Percentiles rank a stretch among this genome's conserved stretches.
Conservation (phyloP, 2,888 invertebrate genomes). For the Nomada fucata region DNA sequence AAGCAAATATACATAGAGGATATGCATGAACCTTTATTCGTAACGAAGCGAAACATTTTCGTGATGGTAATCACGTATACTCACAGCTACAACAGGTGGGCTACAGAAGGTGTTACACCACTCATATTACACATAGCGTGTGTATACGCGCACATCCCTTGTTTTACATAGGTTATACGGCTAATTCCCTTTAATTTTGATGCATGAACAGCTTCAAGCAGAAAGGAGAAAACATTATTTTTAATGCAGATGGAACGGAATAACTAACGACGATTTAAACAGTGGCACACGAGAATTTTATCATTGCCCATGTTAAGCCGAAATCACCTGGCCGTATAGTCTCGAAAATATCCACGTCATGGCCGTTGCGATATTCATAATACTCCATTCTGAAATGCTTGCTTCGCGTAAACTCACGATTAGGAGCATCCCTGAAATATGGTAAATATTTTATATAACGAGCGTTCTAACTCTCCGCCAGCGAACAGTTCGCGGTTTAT, state of each 20-base stretch:
- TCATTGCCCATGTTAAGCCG: conserved; percentile 13
- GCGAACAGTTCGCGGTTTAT: conserved; percentile 11
- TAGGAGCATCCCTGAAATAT: conserved; percentile 13
- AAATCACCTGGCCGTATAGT: neutral
- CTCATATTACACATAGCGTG: too few relatives aligned
- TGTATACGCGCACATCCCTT: too few relatives aligned
- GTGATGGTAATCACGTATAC: too few relatives aligned
- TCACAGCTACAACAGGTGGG: too few relatives aligned
- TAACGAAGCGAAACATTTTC: too few relatives aligned
- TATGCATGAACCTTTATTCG: too few relatives aligned
- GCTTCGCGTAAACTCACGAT: conserved; percentile 18
- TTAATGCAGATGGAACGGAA: conserved; percentile 15
- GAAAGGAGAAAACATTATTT: conserved; percentile 7
- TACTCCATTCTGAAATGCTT: conserved; percentile 41
- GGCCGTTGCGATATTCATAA: conserved; percentile 31
- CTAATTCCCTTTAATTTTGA: too few relatives aligned
- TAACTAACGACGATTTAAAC: conserved; percentile 22
- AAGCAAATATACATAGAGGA: too few relatives aligned
- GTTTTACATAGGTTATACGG: too few relatives aligned
- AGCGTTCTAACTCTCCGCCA: conserved; percentile 7
- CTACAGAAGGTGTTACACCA: too few relatives aligned
- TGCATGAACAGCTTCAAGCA: too few relatives aligned
- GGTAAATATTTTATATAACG: neutral
- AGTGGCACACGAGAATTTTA: neutral
- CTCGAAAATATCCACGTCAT: neutral